Percentiles rank a stretch among this genome's conserved stretches.
Evolutionary conservation across 2,797 vertebrate species (phyloP).

Genomic region (Sorex maritimensis): DNA sequence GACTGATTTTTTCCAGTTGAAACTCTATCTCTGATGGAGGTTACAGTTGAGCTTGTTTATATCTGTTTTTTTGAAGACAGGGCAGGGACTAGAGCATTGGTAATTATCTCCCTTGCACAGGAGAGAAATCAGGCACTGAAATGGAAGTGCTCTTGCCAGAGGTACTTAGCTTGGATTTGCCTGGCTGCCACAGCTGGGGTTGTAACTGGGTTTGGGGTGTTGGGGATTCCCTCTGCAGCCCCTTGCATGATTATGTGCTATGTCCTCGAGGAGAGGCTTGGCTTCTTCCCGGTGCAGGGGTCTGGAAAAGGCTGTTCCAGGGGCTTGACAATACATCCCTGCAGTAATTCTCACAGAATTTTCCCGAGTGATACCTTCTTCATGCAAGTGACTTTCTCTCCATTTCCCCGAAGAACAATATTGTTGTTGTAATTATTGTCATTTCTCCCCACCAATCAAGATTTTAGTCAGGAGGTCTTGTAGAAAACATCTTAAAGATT

Average conservation of each 20-base stretch:
- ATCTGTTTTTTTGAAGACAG: background rate
- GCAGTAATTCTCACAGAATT: constrained; percentile 57
- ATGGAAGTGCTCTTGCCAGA: background rate
- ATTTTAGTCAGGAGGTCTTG: background rate
- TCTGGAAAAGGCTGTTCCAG: background rate
- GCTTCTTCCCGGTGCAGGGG: fast-evolving
- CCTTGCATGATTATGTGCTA: fast-evolving
- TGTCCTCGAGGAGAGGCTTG: background rate
- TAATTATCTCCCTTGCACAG: background rate
- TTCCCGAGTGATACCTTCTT: constrained; percentile 66
- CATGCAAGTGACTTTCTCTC: constrained; percentile 72
- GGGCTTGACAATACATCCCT: constrained; percentile 46
- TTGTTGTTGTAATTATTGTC: constrained; percentile 62
- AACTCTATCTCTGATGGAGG: background rate
- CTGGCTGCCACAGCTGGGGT: background rate
- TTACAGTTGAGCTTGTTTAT: background rate
- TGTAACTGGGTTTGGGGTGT: background rate
- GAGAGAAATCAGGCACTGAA: background rate
- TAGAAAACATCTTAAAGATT: constrained; percentile 38
- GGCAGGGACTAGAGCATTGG: background rate
- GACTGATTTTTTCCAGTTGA: background rate
- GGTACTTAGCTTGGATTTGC: background rate
- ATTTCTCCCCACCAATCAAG: constrained; percentile 34
- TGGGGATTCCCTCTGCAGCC: fast-evolving
- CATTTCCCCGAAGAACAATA: constrained; percentile 61